These are phyloP conservation scores for Drosophila micromelanica DNA, from an alignment of 1,140 invertebrate genomes.

Conservation along the genomic window DNA sequence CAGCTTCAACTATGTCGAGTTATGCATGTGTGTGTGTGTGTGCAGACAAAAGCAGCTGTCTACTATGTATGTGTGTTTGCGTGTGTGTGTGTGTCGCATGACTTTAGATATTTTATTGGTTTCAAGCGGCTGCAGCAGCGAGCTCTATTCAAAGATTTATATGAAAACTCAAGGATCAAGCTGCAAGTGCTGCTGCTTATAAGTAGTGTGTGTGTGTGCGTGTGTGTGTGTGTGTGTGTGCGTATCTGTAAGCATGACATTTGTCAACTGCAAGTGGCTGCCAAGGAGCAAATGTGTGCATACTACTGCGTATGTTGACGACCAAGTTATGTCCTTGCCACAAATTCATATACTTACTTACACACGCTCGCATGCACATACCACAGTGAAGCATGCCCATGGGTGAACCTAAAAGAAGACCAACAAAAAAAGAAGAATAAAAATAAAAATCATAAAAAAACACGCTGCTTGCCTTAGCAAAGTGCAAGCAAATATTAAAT, in stretches of 20 bases:
- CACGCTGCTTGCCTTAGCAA: not conserved
- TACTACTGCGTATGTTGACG: slow-evolving; percentile 59
- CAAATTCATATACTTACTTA: slow-evolving; percentile 38
- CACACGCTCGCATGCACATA: slow-evolving; percentile 11
- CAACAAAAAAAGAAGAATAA: not conserved
- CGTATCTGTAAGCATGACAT: slow-evolving; percentile 69
- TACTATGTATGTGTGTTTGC: slow-evolving; percentile 12
- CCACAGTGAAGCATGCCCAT: slow-evolving; percentile 11
- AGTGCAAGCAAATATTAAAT: no score
- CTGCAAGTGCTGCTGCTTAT: slow-evolving; percentile 45
- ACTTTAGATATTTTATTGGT: slow-evolving; percentile 41
- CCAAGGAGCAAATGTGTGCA: slow-evolving; percentile 51
- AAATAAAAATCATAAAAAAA: not conserved
- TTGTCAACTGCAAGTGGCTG: slow-evolving; percentile 70
- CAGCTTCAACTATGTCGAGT: slow-evolving; percentile 9
- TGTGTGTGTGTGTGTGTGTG: slow-evolving; percentile 11
- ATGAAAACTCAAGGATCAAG: slow-evolving; percentile 71
- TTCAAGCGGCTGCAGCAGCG: slow-evolving; percentile 38
- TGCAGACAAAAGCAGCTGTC: slow-evolving; percentile 41
- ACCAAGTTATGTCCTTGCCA: slow-evolving; percentile 70
- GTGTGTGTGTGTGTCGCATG: slow-evolving; percentile 17
- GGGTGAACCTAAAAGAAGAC: not conserved
- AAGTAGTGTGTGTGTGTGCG: slow-evolving; percentile 9
- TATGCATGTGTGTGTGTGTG: slow-evolving; percentile 8
- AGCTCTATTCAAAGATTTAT: slow-evolving; percentile 68